Percentiles rank a stretch among this genome's conserved stretches.
Evolutionary conservation across 2,888 invertebrate genomes (phyloP).

Genomic region (Alviniconcha strummeri): DNA sequence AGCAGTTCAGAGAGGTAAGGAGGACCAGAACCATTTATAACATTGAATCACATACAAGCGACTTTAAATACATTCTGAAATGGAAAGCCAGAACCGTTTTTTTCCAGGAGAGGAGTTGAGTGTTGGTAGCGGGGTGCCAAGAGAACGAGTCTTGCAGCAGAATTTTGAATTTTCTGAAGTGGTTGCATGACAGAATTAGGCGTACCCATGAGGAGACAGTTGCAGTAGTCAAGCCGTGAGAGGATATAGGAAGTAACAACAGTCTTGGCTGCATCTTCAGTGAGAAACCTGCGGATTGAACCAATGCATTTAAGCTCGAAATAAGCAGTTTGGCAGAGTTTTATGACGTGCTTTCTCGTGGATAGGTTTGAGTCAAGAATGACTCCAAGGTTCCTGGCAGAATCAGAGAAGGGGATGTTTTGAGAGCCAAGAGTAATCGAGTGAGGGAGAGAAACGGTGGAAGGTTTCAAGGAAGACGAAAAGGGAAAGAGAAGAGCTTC

Average conservation of each 20-base stretch:
- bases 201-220: not conserved
- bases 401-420: not conserved
- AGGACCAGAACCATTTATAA: not conserved
- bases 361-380: not conserved
- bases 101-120: not conserved
- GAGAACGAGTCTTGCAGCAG: not conserved
- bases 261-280: not conserved
- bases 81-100: not conserved
- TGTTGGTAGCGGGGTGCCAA: not conserved
- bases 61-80: not conserved
- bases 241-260: not conserved
- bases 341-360: not conserved
- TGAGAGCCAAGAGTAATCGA: not conserved
- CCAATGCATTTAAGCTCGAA: not conserved
- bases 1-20: not conserved
- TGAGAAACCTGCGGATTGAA: not conserved
- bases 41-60: not conserved
- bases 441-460: not conserved
- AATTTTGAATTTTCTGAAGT: not conserved
- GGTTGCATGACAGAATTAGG: not conserved
- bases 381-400: not conserved
- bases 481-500: not conserved
- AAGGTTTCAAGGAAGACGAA: not conserved
- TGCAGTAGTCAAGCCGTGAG: not conserved
- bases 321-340: not conserved